Percentiles rank a stretch among this genome's conserved stretches.
These are phyloP conservation scores for Harmothoe impar DNA, from an alignment of 2,888 invertebrate species.

Conservation along the genomic window DNA sequence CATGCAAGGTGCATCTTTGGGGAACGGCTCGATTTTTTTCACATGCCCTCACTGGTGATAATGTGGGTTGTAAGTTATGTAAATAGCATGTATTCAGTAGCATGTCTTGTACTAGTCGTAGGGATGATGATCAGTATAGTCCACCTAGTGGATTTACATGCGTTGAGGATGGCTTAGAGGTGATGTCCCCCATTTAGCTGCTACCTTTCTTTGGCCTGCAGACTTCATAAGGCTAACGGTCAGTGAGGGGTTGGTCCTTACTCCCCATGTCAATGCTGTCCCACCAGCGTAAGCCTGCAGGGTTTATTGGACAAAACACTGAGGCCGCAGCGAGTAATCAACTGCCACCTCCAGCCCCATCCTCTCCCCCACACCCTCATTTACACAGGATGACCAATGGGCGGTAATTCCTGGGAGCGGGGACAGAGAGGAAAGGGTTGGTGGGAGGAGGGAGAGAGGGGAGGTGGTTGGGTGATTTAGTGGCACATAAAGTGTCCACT, in stretches of 20 bases:
- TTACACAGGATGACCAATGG: slow-evolving; percentile 32
- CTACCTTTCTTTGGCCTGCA: not conserved
- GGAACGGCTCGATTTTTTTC: too few species aligned
- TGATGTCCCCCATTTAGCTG: not conserved
- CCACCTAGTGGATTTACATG: not conserved
- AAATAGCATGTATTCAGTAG: too few species aligned
- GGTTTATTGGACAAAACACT: slow-evolving; percentile 19
- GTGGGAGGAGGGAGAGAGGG: not conserved
- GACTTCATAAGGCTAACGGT: not conserved
- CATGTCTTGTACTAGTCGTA: too few species aligned
- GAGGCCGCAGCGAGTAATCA: slow-evolving; percentile 10
- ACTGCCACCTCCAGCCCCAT: slow-evolving; percentile 14
- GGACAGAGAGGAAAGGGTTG: not conserved
- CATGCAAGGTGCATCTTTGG: too few species aligned
- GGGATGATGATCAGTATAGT: too few species aligned
- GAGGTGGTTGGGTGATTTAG: slow-evolving; percentile 18
- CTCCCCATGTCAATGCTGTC: not conserved
- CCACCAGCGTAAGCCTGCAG: not conserved
- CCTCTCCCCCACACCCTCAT: not conserved
- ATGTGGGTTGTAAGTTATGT: too few species aligned
- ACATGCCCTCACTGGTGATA: too few species aligned
- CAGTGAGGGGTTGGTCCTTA: not conserved
- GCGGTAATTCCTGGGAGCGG: slow-evolving; percentile 8
- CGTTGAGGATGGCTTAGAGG: not conserved
- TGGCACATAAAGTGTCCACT: slow-evolving; percentile 13